phyloP scores from a whole-genome alignment of 2,888 invertebrate species.

The Heliconius ismenius region DNA sequence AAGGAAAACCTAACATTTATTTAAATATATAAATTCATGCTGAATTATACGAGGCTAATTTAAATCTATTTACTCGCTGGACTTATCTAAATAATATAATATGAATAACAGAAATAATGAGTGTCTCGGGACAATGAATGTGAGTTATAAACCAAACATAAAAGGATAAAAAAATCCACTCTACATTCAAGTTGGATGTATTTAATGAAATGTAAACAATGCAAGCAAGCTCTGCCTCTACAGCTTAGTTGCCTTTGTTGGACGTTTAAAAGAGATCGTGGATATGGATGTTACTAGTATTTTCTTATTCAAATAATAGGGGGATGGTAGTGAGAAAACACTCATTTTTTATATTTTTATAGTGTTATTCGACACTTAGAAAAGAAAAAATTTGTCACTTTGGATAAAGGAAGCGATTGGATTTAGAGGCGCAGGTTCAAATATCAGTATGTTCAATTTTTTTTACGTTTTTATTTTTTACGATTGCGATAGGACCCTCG shows the following conservation, averaged over 20 bases:
- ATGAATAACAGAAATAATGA: conserved; percentile 5
- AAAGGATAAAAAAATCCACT: conserved; percentile 25
- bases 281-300: background rate
- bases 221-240: conserved; percentile 16
- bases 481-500: too few species aligned
- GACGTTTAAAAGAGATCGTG: background rate
- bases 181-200: conserved; percentile 15
- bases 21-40: background rate
- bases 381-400: too few species aligned
- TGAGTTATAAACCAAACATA: conserved; percentile 9
- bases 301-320: too few species aligned
- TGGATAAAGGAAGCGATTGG: too few species aligned
- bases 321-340: too few species aligned
- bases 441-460: too few species aligned
- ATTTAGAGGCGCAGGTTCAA: too few species aligned
- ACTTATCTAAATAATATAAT: background rate
- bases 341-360: too few species aligned
- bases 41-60: background rate
- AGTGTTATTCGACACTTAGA: too few species aligned
- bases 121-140: conserved; percentile 10
- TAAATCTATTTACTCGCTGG: background rate
- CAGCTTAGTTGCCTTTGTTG: conserved; percentile 8
- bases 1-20: too few species aligned
- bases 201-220: conserved; percentile 39
- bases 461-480: too few species aligned